Evolutionary conservation across 2,888 invertebrate species (phyloP), one percentile per base, ranked within the genome.

Genomic region (Pteria penguin): DNA sequence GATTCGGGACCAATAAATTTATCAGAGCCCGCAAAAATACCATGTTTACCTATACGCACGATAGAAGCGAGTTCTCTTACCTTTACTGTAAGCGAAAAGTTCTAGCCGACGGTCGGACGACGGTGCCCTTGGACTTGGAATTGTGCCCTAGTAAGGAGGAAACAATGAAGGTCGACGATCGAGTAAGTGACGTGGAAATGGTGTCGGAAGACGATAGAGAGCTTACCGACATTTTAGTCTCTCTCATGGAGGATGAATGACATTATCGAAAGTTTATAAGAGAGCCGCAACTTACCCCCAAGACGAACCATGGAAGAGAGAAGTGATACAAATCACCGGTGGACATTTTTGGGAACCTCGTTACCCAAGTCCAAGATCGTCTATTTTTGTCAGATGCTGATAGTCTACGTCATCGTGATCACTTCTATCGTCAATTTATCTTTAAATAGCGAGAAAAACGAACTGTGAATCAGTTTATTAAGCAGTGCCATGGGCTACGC

Each of bases 401-500:
- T n/a, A n/a, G 61, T 61, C 31, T 61, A 31, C 31, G 31, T 61
- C 61, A 61, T 61, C 61, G 32, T 75, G 27, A 67, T 78, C 36
- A 72, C 74, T n/a, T 76, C 76, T n/a, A 71, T 74, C 18, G 14
- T 36, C 45, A 14, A 11, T 33, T 33, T 75, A 22, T 76, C 76
- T n/a, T 14, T 72, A 26, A 62, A 68, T 72, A 72, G 71, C 55
- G 69, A 75, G 4, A 58, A n/a, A n/a, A 68, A 14, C n/a, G 31
- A 61, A 76, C 57, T 55, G 31, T 63, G 63, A 36, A 22, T 63
- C 14, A 76, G 72, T 55, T 36, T 80, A 24, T 57, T 78, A 1
- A 75, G 75, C 33, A 76, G 77, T 33, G 72, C 72, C 67, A 80
- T 62, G 8, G 62, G 62, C 8, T 62, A 62, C 32, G 32, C 32